These are phyloP conservation scores for Meiosimyza decipiens DNA, from an alignment of 2,888 invertebrate genomes.

Conservation along the genomic window DNA sequence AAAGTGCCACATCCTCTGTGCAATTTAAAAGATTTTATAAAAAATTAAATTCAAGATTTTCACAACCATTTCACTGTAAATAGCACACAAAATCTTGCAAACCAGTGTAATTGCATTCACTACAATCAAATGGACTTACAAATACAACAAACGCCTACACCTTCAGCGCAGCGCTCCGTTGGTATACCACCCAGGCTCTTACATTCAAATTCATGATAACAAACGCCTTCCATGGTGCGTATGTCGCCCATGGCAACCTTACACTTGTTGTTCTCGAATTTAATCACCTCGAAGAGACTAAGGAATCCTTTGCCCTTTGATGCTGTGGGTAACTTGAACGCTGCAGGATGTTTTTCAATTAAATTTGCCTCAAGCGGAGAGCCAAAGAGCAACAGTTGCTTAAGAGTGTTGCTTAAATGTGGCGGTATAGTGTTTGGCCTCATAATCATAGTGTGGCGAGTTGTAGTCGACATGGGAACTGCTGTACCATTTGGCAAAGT, in stretches of 20 bases:
- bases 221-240: constrained; percentile 76
- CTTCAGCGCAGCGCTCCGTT: constrained; percentile 78
- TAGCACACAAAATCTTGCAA: background rate
- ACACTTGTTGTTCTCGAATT: constrained; percentile 76
- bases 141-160: constrained; percentile 80
- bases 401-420: constrained; percentile 52
- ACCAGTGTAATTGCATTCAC: background rate
- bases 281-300: constrained; percentile 77
- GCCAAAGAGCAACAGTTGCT: constrained; percentile 56
- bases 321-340: constrained; percentile 40
- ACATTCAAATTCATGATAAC: constrained; percentile 78
- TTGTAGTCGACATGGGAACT: constrained; percentile 16
- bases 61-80: background rate
- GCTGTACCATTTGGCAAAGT: constrained; percentile 24
- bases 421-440: constrained; percentile 44
- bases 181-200: constrained; percentile 71
- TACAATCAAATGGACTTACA: constrained; percentile 69
- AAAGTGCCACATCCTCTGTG: no score
- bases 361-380: constrained; percentile 58
- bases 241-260: constrained; percentile 61
- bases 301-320: constrained; percentile 69
- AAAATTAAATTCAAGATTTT: background rate
- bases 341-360: constrained; percentile 51
- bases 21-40: no score
- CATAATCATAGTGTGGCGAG: constrained; percentile 55